Evolutionary conservation across 2,113 vertebrate species (phyloP).

Genomic region (Orthonyx spaldingii): DNA sequence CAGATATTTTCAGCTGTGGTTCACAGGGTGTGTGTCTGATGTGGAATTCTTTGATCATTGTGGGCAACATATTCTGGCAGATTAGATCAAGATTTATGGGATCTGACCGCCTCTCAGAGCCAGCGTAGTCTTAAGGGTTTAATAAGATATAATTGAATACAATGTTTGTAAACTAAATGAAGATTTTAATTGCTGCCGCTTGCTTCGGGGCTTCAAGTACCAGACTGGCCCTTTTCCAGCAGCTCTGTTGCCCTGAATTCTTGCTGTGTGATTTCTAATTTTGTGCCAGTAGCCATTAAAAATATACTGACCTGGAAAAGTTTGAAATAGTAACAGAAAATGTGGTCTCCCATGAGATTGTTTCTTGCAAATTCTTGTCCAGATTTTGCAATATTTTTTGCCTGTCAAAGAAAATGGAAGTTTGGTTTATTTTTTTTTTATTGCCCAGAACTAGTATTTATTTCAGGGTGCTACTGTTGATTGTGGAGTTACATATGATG

Average conservation of each 20-base stretch:
- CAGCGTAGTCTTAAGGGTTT: background rate
- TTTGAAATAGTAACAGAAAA: slow-evolving; percentile 96
- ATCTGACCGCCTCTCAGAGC: background rate
- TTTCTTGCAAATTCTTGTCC: slow-evolving; percentile 91
- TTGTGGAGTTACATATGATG: background rate
- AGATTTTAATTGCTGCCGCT: background rate
- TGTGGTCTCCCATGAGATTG: slow-evolving; percentile 87
- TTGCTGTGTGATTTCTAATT: background rate
- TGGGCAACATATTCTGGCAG: background rate
- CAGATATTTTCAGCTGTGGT: slow-evolving; percentile 61
- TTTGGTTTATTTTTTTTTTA: background rate
- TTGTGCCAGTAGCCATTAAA: background rate
- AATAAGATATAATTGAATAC: background rate
- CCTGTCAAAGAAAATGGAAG: slow-evolving; percentile 67
- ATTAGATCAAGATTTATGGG: slow-evolving; percentile 22
- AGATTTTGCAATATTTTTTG: slow-evolving; percentile 83
- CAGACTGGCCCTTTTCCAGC: background rate
- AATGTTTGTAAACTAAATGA: background rate
- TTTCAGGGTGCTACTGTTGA: background rate
- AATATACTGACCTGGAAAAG: slow-evolving; percentile 87
- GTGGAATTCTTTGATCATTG: slow-evolving; percentile 26
- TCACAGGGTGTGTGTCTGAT: background rate
- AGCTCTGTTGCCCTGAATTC: background rate
- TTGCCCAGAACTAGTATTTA: background rate
- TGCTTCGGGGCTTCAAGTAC: background rate